These are phyloP conservation scores for Chloroceryle amazona DNA, from an alignment of 2,797 vertebrate species.

Conservation along the genomic window DNA sequence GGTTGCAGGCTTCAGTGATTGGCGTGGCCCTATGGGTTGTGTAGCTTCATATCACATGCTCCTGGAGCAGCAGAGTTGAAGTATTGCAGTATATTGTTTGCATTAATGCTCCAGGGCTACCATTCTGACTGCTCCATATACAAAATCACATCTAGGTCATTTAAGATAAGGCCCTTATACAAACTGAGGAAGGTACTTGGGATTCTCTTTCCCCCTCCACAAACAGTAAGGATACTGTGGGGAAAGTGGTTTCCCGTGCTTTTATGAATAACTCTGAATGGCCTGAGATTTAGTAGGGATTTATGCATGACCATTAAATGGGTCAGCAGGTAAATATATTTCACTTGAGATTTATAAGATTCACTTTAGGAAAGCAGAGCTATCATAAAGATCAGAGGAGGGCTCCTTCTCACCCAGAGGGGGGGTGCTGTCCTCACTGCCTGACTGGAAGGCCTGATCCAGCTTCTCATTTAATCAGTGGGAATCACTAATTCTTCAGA, in stretches of 20 bases:
- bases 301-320: background rate
- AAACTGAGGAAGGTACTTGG: background rate
- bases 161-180: background rate
- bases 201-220: background rate
- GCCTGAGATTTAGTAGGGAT: background rate
- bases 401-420: background rate
- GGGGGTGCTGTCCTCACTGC: accelerated
- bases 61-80: background rate
- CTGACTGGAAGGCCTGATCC: background rate
- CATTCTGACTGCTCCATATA: background rate
- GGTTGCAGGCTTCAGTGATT: background rate
- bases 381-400: background rate
- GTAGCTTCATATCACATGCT: background rate
- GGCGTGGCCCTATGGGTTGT: background rate
- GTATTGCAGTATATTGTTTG: background rate
- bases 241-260: background rate
- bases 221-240: background rate
- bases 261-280: background rate
- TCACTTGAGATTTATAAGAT: background rate
- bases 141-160: background rate
- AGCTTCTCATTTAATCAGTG: background rate
- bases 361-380: background rate
- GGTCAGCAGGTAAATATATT: background rate
- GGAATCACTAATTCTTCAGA: background rate
- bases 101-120: background rate